Evolutionary conservation across 2,888 invertebrate species (phyloP).

Genomic region (Panopea generosa): DNA sequence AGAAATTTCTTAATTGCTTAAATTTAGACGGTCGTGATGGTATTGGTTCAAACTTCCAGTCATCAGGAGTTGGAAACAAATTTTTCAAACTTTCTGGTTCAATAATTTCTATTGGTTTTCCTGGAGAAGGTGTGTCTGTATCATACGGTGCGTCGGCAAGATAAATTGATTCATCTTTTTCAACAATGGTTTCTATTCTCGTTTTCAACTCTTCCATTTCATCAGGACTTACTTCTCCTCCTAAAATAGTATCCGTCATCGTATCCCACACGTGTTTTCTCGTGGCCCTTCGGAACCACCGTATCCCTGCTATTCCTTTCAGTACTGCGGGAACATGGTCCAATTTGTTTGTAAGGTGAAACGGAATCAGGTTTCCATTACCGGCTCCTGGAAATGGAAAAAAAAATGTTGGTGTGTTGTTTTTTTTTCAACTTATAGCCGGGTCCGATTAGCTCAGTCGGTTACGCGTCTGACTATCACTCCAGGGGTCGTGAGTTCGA

Average conservation of each 20-base stretch:
- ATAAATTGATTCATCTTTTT: conserved; percentile 26
- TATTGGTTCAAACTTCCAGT: background rate
- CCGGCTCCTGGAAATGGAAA: conserved; percentile 38
- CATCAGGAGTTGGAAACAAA: background rate
- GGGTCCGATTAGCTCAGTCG: too few relatives aligned
- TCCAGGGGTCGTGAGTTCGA: too few relatives aligned
- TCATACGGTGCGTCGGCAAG: conserved; percentile 53
- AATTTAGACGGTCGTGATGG: background rate
- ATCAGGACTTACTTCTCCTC: conserved; percentile 1
- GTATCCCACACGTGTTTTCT: conserved; percentile 34
- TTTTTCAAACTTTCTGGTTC: conserved; percentile 15
- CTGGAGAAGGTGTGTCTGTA: conserved; percentile 31
- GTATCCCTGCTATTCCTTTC: conserved; percentile 51
- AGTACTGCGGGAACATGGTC: conserved; percentile 49
- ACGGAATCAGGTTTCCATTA: conserved; percentile 54
- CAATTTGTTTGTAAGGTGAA: conserved; percentile 45
- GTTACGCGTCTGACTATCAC: too few relatives aligned
- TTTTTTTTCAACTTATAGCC: too few relatives aligned
- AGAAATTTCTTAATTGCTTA: too few relatives aligned
- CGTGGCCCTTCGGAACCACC: conserved; percentile 43
- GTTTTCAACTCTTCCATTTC: conserved; percentile 16
- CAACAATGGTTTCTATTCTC: conserved; percentile 17
- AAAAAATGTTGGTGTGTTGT: too few relatives aligned
- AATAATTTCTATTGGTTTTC: conserved; percentile 33
- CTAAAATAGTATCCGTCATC: conserved; percentile 44